Percentiles rank a stretch among this genome's conserved stretches.
Conservation (phyloP, 2,888 invertebrate genomes). For the Orthosia gothica region DNA sequence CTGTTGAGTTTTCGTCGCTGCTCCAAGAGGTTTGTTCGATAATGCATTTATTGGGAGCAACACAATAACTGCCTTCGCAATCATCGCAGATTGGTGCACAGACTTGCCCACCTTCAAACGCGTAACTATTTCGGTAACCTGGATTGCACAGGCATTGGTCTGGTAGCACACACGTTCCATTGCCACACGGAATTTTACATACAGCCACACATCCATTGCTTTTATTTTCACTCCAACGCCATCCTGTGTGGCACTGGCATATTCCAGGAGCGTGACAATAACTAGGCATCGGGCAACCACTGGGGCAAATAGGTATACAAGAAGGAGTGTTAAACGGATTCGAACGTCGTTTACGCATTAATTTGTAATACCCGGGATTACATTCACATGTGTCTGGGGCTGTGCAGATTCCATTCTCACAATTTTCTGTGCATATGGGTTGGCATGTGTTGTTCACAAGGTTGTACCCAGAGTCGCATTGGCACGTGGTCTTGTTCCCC, state of each 20-base stretch:
- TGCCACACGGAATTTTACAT: constrained; percentile 79
- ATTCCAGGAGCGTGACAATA: constrained; percentile 45
- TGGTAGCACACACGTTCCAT: constrained; percentile 79
- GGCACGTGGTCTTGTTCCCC: constrained; percentile 61
- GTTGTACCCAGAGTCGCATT: constrained; percentile 42
- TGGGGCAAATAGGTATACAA: constrained; percentile 35
- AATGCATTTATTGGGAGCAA: neutral
- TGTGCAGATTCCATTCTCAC: constrained; percentile 47
- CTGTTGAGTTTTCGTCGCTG: neutral
- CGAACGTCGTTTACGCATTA: neutral
- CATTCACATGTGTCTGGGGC: constrained; percentile 40
- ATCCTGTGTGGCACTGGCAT: constrained; percentile 51
- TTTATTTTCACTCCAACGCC: constrained; percentile 9
- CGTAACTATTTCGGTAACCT: constrained; percentile 58
- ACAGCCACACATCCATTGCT: constrained; percentile 71
- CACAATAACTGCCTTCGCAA: neutral
- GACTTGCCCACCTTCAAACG: neutral
- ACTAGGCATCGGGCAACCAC: constrained; percentile 33
- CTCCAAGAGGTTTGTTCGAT: neutral
- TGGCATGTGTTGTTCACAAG: constrained; percentile 32
- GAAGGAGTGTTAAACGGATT: neutral
- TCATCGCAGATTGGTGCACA: constrained; percentile 13
- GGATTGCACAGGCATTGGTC: constrained; percentile 69
- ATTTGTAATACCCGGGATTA: constrained; percentile 33
- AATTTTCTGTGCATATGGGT: constrained; percentile 48